A percentile compares a stretch with the other conserved stretches of the same genome.
These are phyloP conservation scores for Leptoteleia sp. DNA, from an alignment of 1,140 invertebrate species.

Conservation along the genomic window DNA sequence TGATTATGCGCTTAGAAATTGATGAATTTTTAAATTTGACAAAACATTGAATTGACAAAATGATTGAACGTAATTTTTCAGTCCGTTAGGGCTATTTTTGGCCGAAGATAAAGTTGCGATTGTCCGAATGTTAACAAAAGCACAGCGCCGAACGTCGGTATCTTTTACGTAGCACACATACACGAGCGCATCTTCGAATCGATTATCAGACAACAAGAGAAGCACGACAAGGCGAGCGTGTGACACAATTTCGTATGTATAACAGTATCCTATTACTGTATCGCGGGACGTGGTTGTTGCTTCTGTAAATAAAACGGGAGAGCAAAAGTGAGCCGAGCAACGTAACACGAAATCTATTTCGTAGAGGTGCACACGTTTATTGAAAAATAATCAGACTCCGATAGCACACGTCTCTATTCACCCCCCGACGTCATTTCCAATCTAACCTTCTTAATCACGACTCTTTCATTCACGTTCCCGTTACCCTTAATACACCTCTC, in stretches of 20 bases:
- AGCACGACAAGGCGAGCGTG: constrained; percentile 39
- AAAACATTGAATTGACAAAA: too few relatives aligned
- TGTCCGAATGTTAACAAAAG: neutral
- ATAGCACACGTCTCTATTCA: constrained; percentile 1
- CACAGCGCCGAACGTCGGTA: too few relatives aligned
- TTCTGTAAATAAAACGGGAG: constrained; percentile 34
- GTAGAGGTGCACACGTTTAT: constrained; percentile 3
- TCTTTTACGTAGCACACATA: neutral
- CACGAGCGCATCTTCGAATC: constrained; percentile 8
- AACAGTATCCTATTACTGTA: constrained; percentile 41
- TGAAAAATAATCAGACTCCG: constrained; percentile 25
- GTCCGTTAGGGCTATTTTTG: neutral
- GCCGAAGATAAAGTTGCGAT: constrained; percentile 6
- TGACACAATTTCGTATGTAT: constrained; percentile 44
- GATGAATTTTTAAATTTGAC: too few relatives aligned
- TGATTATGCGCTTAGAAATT: too few relatives aligned
- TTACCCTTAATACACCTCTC: too few relatives aligned
- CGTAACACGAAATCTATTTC: constrained; percentile 33
- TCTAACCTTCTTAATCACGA: constrained; percentile 6
- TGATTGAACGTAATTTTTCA: neutral
- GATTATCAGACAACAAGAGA: constrained; percentile 45
- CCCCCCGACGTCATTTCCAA: constrained; percentile 1
- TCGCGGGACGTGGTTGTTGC: constrained; percentile 14
- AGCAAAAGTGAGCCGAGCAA: constrained; percentile 30
- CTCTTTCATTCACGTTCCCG: neutral